Evolutionary conservation across 2,113 vertebrate genomes (phyloP).

Genomic region (Alosa alosa): DNA sequence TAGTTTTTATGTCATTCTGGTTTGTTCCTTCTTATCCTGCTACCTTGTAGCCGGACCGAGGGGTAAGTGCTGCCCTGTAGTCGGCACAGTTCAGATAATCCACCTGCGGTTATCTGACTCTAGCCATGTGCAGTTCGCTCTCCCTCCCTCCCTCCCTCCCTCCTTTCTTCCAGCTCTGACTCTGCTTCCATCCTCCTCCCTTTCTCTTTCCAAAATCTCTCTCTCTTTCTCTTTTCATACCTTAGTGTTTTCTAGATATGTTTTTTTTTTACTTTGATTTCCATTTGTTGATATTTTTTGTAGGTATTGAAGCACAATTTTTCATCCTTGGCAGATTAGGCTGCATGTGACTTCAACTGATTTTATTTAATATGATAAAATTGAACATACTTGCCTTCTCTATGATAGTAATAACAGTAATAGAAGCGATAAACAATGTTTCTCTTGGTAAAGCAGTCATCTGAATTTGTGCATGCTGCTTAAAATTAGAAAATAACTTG

Average conservation of each 20-base stretch:
- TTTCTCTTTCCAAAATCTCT: constrained; percentile 64
- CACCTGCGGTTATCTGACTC: constrained; percentile 86
- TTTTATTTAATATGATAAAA: constrained; percentile 31
- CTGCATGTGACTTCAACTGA: constrained; percentile 73
- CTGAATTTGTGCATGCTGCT: neutral
- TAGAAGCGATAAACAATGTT: constrained; percentile 72
- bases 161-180: constrained; percentile 56
- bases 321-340: constrained; percentile 77
- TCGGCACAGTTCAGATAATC: constrained; percentile 91
- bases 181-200: constrained; percentile 64
- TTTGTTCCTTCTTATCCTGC: constrained; percentile 93
- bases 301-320: constrained; percentile 79
- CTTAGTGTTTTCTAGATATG: constrained; percentile 76
- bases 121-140: constrained; percentile 88
- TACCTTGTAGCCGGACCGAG: constrained; percentile 92
- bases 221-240: constrained; percentile 65
- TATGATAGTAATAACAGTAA: constrained; percentile 69
- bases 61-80: constrained; percentile 93
- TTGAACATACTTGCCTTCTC: constrained; percentile 88
- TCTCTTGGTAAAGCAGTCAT: constrained; percentile 65
- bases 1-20: constrained; percentile 97
- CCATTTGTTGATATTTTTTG: constrained; percentile 66
- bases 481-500: neutral
- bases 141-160: constrained; percentile 65
- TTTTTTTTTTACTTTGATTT: constrained; percentile 65